phyloP scores from a whole-genome alignment of 1,140 invertebrate species.

The Macrobrachium nipponense region DNA sequence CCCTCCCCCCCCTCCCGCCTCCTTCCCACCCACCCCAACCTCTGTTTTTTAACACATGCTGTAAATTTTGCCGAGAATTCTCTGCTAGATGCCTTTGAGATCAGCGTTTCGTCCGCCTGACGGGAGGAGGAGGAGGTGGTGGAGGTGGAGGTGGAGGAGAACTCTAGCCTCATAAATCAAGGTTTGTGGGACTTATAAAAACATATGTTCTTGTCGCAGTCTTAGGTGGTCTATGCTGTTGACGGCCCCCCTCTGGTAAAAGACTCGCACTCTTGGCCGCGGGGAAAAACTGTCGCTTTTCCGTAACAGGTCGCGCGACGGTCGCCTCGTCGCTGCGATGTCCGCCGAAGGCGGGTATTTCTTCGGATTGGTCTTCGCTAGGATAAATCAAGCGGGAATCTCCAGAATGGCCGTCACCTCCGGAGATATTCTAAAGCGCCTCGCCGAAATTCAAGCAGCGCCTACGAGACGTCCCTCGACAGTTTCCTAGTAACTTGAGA shows the following conservation, averaged over 20 bases:
- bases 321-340: no score
- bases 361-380: background rate
- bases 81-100: no score
- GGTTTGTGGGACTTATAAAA: background rate
- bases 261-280: background rate
- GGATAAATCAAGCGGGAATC: no score
- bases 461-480: background rate
- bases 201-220: slow-evolving; percentile 22
- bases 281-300: background rate
- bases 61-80: no score
- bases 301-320: background rate
- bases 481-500: slow-evolving; percentile 33
- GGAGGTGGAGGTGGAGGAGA: background rate
- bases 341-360: background rate
- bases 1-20: no score
- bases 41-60: no score
- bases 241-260: slow-evolving; percentile 19
- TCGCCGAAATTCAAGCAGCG: background rate
- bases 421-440: background rate
- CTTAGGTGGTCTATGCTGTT: slow-evolving; percentile 33
- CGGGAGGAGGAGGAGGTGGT: no score
- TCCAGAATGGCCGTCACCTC: background rate
- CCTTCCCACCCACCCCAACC: background rate
- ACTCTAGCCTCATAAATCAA: slow-evolving; percentile 18
- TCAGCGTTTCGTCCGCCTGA: no score